Evolutionary conservation across 1,140 invertebrate genomes (phyloP), one percentile per base, ranked within the genome.

Genomic region (Marisa cornuarietis): DNA sequence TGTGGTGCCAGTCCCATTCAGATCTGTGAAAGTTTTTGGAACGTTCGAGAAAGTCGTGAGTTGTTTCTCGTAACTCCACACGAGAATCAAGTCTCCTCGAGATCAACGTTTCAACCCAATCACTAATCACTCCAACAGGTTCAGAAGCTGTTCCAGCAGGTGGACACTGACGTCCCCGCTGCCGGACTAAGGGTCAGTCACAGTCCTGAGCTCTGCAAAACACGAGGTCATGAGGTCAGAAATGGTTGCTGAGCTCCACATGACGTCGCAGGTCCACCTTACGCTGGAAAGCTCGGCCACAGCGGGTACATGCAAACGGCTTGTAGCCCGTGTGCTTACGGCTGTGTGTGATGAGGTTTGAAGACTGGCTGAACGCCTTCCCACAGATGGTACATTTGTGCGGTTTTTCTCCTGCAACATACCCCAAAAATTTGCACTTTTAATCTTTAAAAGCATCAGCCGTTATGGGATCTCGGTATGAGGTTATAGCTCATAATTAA

Each of bases 261-360:
- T 99, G 97, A 51, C 97, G 93, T 62, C 97, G 92, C 26, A 99
- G 92, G 80, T 91, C 90, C 24, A 92, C 90, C 80, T 99, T 99
- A 58, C 98, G 93, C 90, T 99, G 97, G 90, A 99, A 99, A 9
- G 97, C 95, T 76, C 96, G 93, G n/a, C 96, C 96, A 91, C 98
- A 99, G 8, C 96, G 93, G 86, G 96, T 95, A 91, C 98, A 99
- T 1, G 96, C 95, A 91, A 99, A 99, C 3, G 98, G 98, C 90
- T 99, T 99, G 93, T 96, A 99, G 2, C 97, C 97, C 1, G 97
- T 99, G 92, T 99, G 98, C 91, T 99, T 99, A 61, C 98, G 93
- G 72, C 96, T 98, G 91, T 99, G 98, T 1, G 98, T 99, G 90
- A 99, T 99, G 76, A 99, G 94, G 92, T 99, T 99, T 68, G 98